Evolutionary conservation across 2,888 invertebrate species (phyloP).

Genomic region (Nebria brevicollis): DNA sequence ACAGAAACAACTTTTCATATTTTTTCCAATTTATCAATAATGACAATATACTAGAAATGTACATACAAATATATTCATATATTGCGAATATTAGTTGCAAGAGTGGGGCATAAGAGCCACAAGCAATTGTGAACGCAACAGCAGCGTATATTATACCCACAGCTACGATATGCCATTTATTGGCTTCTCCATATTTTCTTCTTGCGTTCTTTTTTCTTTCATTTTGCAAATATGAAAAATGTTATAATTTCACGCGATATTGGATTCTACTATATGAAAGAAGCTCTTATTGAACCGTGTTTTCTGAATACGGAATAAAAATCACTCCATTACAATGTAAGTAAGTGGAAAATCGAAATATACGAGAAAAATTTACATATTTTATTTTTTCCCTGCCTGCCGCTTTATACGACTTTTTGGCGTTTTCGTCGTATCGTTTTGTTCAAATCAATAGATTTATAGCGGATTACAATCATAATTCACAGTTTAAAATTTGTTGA

Average conservation of each 20-base stretch:
- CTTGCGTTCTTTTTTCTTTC: slow-evolving; percentile 24
- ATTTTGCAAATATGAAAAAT: slow-evolving; percentile 44
- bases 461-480: not conserved
- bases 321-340: slow-evolving; percentile 44
- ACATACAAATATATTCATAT: not conserved
- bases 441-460: not conserved
- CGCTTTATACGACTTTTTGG: not conserved
- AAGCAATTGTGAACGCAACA: not conserved
- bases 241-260: slow-evolving; percentile 46
- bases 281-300: slow-evolving; percentile 38
- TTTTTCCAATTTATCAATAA: not conserved
- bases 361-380: not conserved
- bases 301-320: slow-evolving; percentile 44
- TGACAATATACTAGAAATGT: not conserved
- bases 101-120: not conserved
- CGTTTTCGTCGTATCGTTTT: not conserved
- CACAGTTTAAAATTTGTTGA: not conserved
- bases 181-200: slow-evolving; percentile 31
- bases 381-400: not conserved
- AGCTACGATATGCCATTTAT: slow-evolving; percentile 31
- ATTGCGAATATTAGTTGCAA: not conserved
- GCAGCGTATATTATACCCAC: slow-evolving; percentile 10
- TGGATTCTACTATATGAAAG: slow-evolving; percentile 41
- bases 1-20: not conserved
- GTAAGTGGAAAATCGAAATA: slow-evolving; percentile 42